Conservation (phyloP, 2,888 invertebrate genomes). For the Camptogramma bilineatum region DNA sequence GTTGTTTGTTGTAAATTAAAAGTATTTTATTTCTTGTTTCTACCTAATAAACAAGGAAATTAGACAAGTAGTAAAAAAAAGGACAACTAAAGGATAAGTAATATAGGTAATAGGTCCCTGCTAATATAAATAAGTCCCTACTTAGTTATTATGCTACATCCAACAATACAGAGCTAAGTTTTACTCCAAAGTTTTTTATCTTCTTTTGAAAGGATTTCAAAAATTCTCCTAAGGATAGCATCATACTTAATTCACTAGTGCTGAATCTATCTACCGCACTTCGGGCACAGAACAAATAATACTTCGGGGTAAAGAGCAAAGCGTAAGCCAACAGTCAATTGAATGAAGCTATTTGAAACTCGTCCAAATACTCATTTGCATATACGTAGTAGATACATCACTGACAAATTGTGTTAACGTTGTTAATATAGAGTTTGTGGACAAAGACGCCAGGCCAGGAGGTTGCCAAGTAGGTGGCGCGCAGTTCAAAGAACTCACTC, state of each 20-base stretch:
- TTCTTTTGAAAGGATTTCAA: background rate
- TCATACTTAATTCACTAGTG: background rate
- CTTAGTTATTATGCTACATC: too few relatives aligned
- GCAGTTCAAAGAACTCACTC: conserved; percentile 30
- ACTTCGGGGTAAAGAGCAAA: background rate
- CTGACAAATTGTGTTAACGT: conserved; percentile 22
- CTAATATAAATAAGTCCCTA: too few relatives aligned
- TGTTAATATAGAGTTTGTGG: conserved; percentile 3
- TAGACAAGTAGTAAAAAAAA: too few relatives aligned
- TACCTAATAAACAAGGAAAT: too few relatives aligned
- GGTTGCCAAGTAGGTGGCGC: conserved; percentile 21
- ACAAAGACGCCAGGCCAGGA: conserved; percentile 11
- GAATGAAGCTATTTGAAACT: conserved; percentile 32
- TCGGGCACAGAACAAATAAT: background rate
- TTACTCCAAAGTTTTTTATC: too few relatives aligned
- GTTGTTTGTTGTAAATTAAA: too few relatives aligned
- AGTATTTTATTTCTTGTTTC: too few relatives aligned
- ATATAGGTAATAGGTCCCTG: too few relatives aligned
- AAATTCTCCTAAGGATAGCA: background rate
- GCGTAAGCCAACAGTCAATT: conserved; percentile 22
- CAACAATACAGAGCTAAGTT: too few relatives aligned
- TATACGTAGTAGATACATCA: conserved; percentile 5
- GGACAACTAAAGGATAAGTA: too few relatives aligned
- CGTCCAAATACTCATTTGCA: conserved; percentile 29
- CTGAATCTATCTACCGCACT: background rate